phyloP scores from a whole-genome alignment of 1,140 invertebrate species.

The Acromyrmex echinatior region DNA sequence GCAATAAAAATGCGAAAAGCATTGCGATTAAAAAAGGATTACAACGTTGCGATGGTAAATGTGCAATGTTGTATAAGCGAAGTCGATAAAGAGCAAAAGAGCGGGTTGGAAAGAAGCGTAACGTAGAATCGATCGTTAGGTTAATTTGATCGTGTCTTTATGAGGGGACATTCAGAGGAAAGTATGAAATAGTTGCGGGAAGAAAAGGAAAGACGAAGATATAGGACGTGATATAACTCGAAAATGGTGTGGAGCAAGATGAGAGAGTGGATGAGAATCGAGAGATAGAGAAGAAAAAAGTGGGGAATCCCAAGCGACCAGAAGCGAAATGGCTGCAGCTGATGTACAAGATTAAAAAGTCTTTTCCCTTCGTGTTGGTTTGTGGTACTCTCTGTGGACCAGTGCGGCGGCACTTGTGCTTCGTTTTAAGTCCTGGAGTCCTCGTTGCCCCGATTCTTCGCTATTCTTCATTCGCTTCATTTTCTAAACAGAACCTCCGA shows the following conservation, averaged over 20 bases:
- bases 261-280: neutral
- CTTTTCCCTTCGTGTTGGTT: constrained; percentile 59
- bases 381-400: constrained; percentile 37
- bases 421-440: constrained; percentile 51
- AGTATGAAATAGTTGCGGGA: constrained; percentile 49
- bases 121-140: constrained; percentile 67
- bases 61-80: neutral
- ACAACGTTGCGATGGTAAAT: neutral
- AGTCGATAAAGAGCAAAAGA: constrained; percentile 32
- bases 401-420: constrained; percentile 3
- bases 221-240: constrained; percentile 32
- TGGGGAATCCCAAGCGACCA: constrained; percentile 38
- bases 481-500: constrained; percentile 40
- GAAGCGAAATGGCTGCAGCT: constrained; percentile 67
- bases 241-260: neutral
- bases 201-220: constrained; percentile 8
- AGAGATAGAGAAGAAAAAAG: constrained; percentile 32
- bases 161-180: constrained; percentile 44
- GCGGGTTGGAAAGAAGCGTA: constrained; percentile 14
- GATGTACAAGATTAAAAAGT: constrained; percentile 69
- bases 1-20: constrained; percentile 50
- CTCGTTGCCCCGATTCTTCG: neutral
- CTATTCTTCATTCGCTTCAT: constrained; percentile 28
- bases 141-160: constrained; percentile 70
- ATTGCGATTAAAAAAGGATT: neutral